Evolutionary conservation across 2,888 invertebrate genomes (phyloP), one percentile per base, ranked within the genome.

Genomic region (Corbicula japonica): DNA sequence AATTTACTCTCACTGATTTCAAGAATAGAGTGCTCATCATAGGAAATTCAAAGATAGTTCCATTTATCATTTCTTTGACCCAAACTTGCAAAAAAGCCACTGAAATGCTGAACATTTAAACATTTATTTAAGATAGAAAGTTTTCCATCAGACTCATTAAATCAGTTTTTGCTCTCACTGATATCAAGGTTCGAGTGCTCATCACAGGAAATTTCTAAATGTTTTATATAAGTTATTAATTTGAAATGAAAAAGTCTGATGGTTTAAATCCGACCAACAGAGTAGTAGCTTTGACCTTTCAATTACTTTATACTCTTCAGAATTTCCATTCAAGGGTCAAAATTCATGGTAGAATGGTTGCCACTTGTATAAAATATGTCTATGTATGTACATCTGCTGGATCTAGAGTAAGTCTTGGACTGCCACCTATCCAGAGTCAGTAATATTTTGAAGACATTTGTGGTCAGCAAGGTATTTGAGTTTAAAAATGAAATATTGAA

Each of bases 101-200:
- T n/a, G n/a, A n/a, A 56, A 56, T 30, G 23, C 8, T 50, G 8
- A n/a, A 50, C 50, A 50, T n/a, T 50, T n/a, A 50, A 50, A 8
- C n/a, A 12, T 50, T 21, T 21, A 50, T 10, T 15, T 21, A 50
- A 10, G 21, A 41, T 41, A 12, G 35, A 34, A 26, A 60, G 35
- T 50, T 70, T 63, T 50, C 30, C 12, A 32, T 79, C 78, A 79
- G 78, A 54, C 69, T 79, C 78, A 79, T 79, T 79, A 79, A 79
- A 79, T 79, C 78, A 79, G 78, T 74, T 52, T 79, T 38, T 26
- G 35, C 78, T 70, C 74, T 70, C 78, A 79, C 44, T 50, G 65
- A 44, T 30, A 26, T 70, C 63, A 70, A 65, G 73, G 68, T 3
- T 58, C 18, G 72, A 56, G 26, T 35, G 34, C 34, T 77, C 77